Base-by-base conservation (phyloP, 2,113 vertebrate genomes). In the Prolemur simus region DNA sequence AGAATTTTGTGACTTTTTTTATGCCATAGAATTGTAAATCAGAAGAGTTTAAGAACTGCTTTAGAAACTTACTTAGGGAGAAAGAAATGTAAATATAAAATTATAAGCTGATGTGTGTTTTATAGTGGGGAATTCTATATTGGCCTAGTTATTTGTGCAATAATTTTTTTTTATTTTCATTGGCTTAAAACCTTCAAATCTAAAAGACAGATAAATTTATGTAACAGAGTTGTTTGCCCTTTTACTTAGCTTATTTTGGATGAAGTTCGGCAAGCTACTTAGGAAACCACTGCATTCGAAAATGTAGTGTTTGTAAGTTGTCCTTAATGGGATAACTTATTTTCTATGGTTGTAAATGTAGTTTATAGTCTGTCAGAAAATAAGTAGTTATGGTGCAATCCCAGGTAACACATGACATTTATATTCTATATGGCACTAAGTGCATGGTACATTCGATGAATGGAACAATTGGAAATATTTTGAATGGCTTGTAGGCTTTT, bases 151-250 rank as follows among this genome's bases (percentile, higher is more conserved):
- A 37, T 15, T 73, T 91, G 25, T 66, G 21, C 21, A 21, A 56
- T 21, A 64, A 47, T 84, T 93, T 88, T 93, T 88, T 87, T 90
- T 90, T 68, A 12, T 34, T 37, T 85, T 85, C 27, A 60, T 90
- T 37, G 25, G 5, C 80, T 84, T 95, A 66, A 78, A 84, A 32
- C 66, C 15, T 71, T 74, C 56, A 88, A 76, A 37, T 71, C 49
- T 82, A 27, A 93, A 87, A 85, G 54, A 37, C 18, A 49, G 58
- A 52, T 34, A 66, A 17, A 58, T 8, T 15, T 94, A 42, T 21
- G 6, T 88, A 39, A 15, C 45, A n/a, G 42, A 64, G 47, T 74
- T 85, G 15, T 45, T 89, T 89, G 21, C 58, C 27, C 68, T 47
- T 91, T 58, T 47, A 21, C 47, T 83, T 86, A 58, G 18, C 32